phyloP scores from a whole-genome alignment of 2,888 invertebrate species.

The Pegoplata infirma region DNA sequence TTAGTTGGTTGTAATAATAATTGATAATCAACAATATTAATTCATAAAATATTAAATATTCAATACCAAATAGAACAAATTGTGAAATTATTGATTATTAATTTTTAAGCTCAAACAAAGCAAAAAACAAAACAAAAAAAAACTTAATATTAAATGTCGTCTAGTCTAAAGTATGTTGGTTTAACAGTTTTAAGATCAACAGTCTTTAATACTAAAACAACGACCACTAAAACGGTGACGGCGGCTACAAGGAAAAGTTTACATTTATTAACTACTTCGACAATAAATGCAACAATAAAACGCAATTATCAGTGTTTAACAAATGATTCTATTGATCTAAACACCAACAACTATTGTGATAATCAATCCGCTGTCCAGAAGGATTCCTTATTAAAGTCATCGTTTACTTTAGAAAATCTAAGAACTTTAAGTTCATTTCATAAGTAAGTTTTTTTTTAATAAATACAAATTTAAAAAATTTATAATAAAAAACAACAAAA shows the following conservation, averaged over 20 bases:
- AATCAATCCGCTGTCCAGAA: background rate
- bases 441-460: slow-evolving; percentile 40
- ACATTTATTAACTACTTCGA: background rate
- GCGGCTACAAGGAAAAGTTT: background rate
- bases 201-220: slow-evolving; percentile 14
- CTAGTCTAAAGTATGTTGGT: slow-evolving; percentile 50
- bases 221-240: no score
- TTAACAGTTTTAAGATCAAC: slow-evolving; percentile 44
- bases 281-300: background rate
- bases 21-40: slow-evolving; percentile 12
- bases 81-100: slow-evolving; percentile 21
- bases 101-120: slow-evolving; percentile 5
- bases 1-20: slow-evolving; percentile 15
- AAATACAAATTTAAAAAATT: background rate
- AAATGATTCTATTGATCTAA: background rate
- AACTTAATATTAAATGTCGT: slow-evolving; percentile 52
- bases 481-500: background rate
- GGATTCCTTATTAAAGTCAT: slow-evolving; percentile 5
- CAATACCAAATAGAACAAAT: background rate
- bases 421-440: slow-evolving; percentile 40
- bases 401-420: slow-evolving; percentile 1
- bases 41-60: background rate
- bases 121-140: slow-evolving; percentile 1
- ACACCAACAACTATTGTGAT: background rate
- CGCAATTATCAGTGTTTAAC: slow-evolving; percentile 9